Conservation (phyloP, 1,140 invertebrate genomes). For the Neotoxoptera formosana region DNA sequence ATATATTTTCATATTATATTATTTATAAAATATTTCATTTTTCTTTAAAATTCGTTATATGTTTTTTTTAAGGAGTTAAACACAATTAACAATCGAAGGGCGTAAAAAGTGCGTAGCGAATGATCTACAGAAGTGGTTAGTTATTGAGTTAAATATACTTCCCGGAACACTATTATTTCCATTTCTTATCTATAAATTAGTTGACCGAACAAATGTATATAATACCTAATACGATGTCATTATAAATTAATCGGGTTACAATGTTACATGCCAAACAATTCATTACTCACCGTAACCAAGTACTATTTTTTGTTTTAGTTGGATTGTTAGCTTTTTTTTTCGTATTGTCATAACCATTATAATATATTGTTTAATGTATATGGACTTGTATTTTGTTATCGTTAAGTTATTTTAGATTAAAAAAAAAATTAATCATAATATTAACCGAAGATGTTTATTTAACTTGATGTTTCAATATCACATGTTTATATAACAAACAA, state of each 20-base stretch:
- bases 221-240: neutral
- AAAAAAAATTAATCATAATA: neutral
- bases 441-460: neutral
- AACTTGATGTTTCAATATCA: neutral
- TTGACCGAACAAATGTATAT: no score
- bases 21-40: no score
- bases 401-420: neutral
- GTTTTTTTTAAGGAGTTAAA: no score
- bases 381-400: neutral
- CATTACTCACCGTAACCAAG: neutral
- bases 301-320: neutral
- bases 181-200: neutral
- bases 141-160: neutral
- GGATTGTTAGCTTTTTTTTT: no score
- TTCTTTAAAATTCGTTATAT: no score
- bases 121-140: neutral
- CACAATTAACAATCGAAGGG: no score
- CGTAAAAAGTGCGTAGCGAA: no score
- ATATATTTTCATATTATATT: no score
- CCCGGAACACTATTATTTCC: neutral
- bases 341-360: no score
- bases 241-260: neutral
- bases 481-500: neutral
- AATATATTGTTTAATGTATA: neutral
- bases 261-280: neutral